Evolutionary conservation across 2,113 vertebrate genomes (phyloP).

Genomic region (Phyllostomus hastatus): DNA sequence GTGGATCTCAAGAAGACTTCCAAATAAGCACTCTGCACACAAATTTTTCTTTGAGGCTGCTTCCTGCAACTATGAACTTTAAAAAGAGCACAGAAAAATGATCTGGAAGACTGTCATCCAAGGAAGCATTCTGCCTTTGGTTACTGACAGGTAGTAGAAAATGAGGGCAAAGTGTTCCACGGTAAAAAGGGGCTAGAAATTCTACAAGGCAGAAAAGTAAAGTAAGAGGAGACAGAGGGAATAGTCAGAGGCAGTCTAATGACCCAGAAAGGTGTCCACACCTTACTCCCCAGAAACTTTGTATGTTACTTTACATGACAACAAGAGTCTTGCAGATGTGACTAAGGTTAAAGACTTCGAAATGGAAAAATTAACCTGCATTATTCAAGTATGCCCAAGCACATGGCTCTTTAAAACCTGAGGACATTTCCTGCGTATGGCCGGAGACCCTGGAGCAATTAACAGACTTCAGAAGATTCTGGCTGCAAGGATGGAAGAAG

Average conservation of each 20-base stretch:
- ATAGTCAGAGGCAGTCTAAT: not conserved
- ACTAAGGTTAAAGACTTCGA: not conserved
- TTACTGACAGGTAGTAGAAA: not conserved
- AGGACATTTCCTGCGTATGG: not conserved
- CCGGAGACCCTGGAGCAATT: not conserved
- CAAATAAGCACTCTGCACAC: not conserved
- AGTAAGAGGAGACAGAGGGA: not conserved
- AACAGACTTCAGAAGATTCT: not conserved
- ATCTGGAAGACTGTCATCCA: not conserved
- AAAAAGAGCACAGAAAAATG: not conserved
- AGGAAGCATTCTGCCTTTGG: not conserved
- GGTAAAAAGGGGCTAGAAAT: not conserved
- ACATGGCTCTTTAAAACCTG: not conserved
- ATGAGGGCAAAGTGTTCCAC: not conserved
- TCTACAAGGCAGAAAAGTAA: not conserved
- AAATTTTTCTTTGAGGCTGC: not conserved
- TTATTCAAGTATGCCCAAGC: not conserved
- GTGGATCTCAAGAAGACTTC: not conserved
- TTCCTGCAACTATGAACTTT: not conserved
- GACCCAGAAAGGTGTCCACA: not conserved
- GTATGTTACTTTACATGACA: not conserved
- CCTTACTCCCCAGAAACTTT: not conserved
- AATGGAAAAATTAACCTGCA: not conserved
- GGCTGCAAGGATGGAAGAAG: not conserved
- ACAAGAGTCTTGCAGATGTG: not conserved